Evolutionary conservation across 1,140 invertebrate genomes (phyloP).

Genomic region (Scylla paramamosain): DNA sequence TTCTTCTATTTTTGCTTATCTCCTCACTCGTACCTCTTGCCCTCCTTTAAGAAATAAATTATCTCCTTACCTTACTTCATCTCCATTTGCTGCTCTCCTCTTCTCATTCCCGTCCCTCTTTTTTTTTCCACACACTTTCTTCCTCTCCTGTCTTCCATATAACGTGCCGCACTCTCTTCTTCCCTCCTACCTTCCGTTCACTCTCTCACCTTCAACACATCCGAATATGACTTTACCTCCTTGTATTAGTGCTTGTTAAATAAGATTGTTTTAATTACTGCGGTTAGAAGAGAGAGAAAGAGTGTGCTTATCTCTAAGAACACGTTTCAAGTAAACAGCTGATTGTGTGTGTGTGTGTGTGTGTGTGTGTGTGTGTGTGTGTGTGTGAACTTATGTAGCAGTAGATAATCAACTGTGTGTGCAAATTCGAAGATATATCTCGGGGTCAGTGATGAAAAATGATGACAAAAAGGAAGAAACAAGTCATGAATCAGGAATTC

Average conservation of each 20-base stretch:
- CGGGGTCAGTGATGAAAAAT: too few species aligned
- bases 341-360: too few species aligned
- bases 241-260: neutral
- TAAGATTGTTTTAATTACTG: slow-evolving; percentile 3
- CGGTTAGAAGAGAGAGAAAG: neutral
- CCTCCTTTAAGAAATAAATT: neutral
- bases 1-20: too few species aligned
- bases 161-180: neutral
- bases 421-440: too few species aligned
- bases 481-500: neutral
- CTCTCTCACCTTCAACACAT: neutral
- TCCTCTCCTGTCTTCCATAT: neutral
- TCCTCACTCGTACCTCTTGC: neutral
- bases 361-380: too few species aligned
- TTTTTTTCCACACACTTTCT: neutral
- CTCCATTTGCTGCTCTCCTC: neutral
- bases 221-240: neutral
- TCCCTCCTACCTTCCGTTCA: neutral
- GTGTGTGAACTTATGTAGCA: too few species aligned
- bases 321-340: neutral
- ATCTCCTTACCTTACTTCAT: too few species aligned
- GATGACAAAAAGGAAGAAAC: neutral
- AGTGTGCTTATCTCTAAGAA: neutral
- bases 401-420: too few species aligned
- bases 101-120: neutral